These are phyloP conservation scores for Drosophila ficusphila DNA, from an alignment of 1,140 invertebrate genomes.

Conservation along the genomic window DNA sequence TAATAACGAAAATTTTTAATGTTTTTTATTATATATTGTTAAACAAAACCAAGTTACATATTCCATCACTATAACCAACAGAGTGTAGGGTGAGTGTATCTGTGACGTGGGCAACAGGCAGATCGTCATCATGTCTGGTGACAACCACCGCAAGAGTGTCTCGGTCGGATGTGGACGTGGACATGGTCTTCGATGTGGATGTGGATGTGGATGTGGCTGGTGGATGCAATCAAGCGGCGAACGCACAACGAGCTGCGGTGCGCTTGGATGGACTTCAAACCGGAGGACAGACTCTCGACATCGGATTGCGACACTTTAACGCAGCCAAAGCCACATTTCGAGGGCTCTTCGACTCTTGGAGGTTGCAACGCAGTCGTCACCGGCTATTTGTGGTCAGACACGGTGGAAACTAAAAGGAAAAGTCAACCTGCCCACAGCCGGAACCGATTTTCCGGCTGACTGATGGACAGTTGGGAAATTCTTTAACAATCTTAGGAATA, in stretches of 20 bases:
- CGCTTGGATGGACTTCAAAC: conserved; percentile 62
- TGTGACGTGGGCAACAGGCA: conserved; percentile 14
- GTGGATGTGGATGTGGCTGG: conserved; percentile 32
- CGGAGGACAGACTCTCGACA: conserved; percentile 28
- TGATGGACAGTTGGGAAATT: conserved; percentile 49
- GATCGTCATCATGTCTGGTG: conserved; percentile 31
- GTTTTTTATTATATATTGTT: too few species aligned
- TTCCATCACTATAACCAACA: neutral
- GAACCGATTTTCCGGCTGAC: conserved; percentile 60
- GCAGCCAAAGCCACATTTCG: conserved; percentile 31
- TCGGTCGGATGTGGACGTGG: conserved; percentile 34
- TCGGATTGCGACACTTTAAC: conserved; percentile 67
- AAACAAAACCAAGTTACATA: neutral
- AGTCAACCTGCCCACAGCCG: conserved; percentile 40
- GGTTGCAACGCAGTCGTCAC: conserved; percentile 17
- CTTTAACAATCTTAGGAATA: neutral
- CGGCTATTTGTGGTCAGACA: conserved; percentile 29
- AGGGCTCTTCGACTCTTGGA: conserved; percentile 44
- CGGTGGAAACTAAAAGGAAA: conserved; percentile 12
- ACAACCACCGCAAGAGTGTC: conserved; percentile 7
- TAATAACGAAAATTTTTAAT: too few species aligned
- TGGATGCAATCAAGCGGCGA: conserved; percentile 65
- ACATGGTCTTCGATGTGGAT: conserved; percentile 11
- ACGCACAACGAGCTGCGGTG: conserved; percentile 38
- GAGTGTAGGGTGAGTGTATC: conserved; percentile 3